Percentiles rank a stretch among this genome's conserved stretches.
Evolutionary conservation across 2,888 invertebrate genomes (phyloP).

Genomic region (Aelia acuminata): DNA sequence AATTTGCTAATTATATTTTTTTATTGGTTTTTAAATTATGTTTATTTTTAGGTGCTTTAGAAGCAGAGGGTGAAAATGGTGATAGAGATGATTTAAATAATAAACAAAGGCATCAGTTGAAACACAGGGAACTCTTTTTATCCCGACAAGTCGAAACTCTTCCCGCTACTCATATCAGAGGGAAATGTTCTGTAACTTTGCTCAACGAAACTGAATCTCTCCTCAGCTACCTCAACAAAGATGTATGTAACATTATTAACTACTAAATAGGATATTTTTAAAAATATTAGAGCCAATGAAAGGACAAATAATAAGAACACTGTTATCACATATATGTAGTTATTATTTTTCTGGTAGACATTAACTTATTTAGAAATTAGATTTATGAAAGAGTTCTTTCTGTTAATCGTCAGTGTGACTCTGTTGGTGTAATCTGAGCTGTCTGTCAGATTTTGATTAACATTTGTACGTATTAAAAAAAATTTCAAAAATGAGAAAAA

Average conservation of each 20-base stretch:
- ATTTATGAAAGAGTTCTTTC: neutral
- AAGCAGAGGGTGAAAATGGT: conserved; percentile 65
- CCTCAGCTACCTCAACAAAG: conserved; percentile 95
- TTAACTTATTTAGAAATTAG: too few species aligned
- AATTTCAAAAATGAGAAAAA: too few species aligned
- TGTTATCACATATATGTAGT: neutral
- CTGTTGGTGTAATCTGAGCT: too few species aligned
- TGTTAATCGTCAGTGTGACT: neutral
- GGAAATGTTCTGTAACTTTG: conserved; percentile 98
- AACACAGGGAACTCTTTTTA: conserved; percentile 97
- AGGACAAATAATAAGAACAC: too few species aligned
- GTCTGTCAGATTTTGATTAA: too few species aligned
- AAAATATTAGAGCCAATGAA: too few species aligned
- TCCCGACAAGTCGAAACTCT: conserved; percentile 98
- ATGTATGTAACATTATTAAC: conserved; percentile 76
- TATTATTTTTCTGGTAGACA: neutral
- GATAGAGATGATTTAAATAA: conserved; percentile 75
- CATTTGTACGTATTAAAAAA: neutral
- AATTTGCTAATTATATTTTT: neutral
- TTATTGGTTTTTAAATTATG: neutral
- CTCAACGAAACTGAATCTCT: conserved; percentile 99
- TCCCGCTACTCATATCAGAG: conserved; percentile 98
- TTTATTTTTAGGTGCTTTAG: conserved; percentile 61
- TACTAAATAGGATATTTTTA: too few species aligned
- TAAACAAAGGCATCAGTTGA: conserved; percentile 94